Evolutionary conservation across 1,140 invertebrate genomes (phyloP).

Genomic region (Potamilus streckersoni): DNA sequence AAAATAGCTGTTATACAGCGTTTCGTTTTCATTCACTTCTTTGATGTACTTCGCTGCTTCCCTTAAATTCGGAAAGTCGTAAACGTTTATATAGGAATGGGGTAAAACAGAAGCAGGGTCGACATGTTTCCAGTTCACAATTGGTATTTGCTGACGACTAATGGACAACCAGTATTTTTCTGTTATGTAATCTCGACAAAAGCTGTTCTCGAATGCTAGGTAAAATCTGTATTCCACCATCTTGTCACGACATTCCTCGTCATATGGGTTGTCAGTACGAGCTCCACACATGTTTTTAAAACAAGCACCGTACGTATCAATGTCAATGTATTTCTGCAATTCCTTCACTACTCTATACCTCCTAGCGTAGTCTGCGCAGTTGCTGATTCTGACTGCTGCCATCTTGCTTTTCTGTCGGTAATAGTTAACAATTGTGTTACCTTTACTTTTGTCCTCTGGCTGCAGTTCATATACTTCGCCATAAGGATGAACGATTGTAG

Average conservation of each 20-base stretch:
- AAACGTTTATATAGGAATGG: conserved; percentile 74
- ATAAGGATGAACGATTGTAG: conserved; percentile 44
- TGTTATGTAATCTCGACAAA: conserved; percentile 65
- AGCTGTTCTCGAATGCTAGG: conserved; percentile 65
- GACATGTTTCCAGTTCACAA: conserved; percentile 51
- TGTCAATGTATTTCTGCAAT: conserved; percentile 70
- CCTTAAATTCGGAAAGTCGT: conserved; percentile 88
- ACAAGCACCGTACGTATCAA: conserved; percentile 77
- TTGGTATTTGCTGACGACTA: conserved; percentile 46
- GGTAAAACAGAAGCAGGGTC: conserved; percentile 13
- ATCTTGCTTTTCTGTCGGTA: conserved; percentile 33
- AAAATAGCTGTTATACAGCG: conserved; percentile 63
- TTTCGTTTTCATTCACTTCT: conserved; percentile 61
- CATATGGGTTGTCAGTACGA: conserved; percentile 28
- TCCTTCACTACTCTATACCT: conserved; percentile 71
- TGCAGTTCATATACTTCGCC: conserved; percentile 31
- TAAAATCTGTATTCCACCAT: conserved; percentile 88
- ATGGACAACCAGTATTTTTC: conserved; percentile 65
- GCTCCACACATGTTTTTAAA: conserved; percentile 40
- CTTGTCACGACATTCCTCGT: conserved; percentile 39
- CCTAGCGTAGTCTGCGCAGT: conserved; percentile 72
- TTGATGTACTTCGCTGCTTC: conserved; percentile 87
- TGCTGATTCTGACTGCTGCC: conserved; percentile 76
- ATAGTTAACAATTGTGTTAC: conserved; percentile 14
- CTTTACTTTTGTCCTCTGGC: conserved; percentile 6